phyloP scores from a whole-genome alignment of 2,113 vertebrate species.

The Saguinus midas region DNA sequence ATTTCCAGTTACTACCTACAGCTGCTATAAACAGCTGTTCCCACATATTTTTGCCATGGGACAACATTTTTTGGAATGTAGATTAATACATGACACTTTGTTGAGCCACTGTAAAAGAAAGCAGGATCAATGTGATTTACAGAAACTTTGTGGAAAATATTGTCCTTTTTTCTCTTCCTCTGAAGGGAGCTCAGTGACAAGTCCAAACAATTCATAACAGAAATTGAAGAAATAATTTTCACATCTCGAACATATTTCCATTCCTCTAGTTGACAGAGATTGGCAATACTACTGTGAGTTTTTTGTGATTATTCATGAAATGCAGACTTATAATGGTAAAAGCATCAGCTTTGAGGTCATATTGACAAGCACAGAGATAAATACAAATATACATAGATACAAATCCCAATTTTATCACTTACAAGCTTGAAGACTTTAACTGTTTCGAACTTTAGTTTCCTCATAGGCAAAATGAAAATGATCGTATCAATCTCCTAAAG shows the following conservation, averaged over 20 bases:
- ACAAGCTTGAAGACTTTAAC: background rate
- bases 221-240: conserved; percentile 38
- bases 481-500: background rate
- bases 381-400: background rate
- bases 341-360: background rate
- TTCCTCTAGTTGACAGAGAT: background rate
- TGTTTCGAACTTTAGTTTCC: background rate
- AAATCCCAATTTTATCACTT: background rate
- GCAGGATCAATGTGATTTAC: conserved; percentile 36
- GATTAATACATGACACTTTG: background rate
- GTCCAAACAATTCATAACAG: conserved; percentile 43
- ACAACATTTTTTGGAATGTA: conserved; percentile 52
- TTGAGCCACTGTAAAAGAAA: background rate
- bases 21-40: conserved; percentile 63
- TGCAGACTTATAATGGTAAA: background rate
- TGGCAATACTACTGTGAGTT: background rate
- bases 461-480: conserved; percentile 10
- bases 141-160: conserved; percentile 26
- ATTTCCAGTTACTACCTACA: conserved; percentile 46
- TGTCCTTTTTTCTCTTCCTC: background rate
- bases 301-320: background rate
- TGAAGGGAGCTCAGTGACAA: background rate
- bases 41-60: conserved; percentile 40
- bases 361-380: background rate
- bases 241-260: background rate